Conservation (phyloP, 2,888 invertebrate genomes). For the Caenorhabditis uteleia region DNA sequence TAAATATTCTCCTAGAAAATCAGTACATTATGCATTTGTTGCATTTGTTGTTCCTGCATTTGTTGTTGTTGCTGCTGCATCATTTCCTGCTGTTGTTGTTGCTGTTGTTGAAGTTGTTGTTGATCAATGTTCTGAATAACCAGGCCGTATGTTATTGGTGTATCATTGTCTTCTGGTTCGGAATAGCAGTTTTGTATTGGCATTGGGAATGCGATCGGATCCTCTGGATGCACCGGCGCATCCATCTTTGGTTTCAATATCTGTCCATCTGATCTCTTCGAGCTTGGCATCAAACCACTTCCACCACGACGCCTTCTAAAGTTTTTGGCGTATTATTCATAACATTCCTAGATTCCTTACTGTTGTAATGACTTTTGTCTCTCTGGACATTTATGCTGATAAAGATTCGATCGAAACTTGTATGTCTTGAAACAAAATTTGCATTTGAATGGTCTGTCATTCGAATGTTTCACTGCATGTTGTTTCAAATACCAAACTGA, state of each 20-base stretch:
- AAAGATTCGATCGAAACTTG: conserved; percentile 69
- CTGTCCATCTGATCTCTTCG: conserved; percentile 28
- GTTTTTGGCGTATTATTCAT: not conserved
- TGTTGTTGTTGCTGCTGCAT: not conserved
- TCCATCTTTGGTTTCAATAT: conserved; percentile 45
- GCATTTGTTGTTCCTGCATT: not conserved
- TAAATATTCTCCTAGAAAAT: not conserved
- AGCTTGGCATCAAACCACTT: conserved; percentile 9
- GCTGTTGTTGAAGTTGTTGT: conserved; percentile 29
- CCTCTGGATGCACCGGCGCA: conserved; percentile 18
- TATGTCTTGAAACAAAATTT: conserved; percentile 69
- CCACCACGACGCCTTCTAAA: conserved; percentile 26
- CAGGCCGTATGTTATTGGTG: conserved; percentile 49
- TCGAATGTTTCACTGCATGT: conserved; percentile 68
- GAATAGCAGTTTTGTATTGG: conserved; percentile 31
- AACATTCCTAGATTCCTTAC: conserved; percentile 9
- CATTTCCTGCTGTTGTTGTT: conserved; percentile 7
- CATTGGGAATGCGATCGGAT: conserved; percentile 19
- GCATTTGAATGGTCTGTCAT: conserved; percentile 69
- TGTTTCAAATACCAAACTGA: conserved; percentile 69
- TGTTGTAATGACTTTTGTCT: conserved; percentile 54
- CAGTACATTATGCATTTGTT: not conserved
- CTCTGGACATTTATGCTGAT: conserved; percentile 69
- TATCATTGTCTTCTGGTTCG: conserved; percentile 48
- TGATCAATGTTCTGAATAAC: conserved; percentile 44